Evolutionary conservation across 1,140 invertebrate species (phyloP).

Genomic region (Lepidurus packardi): DNA sequence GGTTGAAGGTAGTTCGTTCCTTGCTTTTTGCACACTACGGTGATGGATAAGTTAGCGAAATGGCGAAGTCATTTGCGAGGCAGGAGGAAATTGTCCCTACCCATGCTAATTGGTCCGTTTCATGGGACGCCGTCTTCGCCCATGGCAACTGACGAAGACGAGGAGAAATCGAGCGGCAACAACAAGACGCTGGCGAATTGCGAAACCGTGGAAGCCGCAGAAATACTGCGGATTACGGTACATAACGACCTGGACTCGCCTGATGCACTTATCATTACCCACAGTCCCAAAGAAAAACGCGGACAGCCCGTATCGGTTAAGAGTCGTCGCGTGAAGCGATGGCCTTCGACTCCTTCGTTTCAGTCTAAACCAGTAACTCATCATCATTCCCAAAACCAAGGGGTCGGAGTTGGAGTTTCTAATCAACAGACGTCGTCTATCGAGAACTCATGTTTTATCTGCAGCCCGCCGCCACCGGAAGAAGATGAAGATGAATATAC

Average conservation of each 20-base stretch:
- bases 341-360: slow-evolving; percentile 33
- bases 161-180: neutral
- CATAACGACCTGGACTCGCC: neutral
- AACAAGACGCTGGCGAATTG: neutral
- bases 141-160: slow-evolving; percentile 16
- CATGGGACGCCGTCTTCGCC: slow-evolving; percentile 28
- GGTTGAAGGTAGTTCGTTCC: neutral
- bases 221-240: neutral
- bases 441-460: neutral
- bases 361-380: slow-evolving; percentile 6
- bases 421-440: neutral
- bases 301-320: slow-evolving; percentile 10
- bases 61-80: slow-evolving; percentile 27
- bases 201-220: slow-evolving; percentile 12
- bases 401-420: neutral
- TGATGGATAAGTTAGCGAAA: slow-evolving; percentile 10
- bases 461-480: neutral
- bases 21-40: neutral
- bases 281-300: slow-evolving; percentile 6
- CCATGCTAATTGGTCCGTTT: slow-evolving; percentile 33
- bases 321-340: slow-evolving; percentile 29
- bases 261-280: neutral
- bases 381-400: neutral
- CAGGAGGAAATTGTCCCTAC: slow-evolving; percentile 31
- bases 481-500: neutral